A percentile compares a stretch with the other conserved stretches of the same genome.
These are phyloP conservation scores for Laodelphax striatellus DNA, from an alignment of 1,140 invertebrate genomes.

Conservation along the genomic window DNA sequence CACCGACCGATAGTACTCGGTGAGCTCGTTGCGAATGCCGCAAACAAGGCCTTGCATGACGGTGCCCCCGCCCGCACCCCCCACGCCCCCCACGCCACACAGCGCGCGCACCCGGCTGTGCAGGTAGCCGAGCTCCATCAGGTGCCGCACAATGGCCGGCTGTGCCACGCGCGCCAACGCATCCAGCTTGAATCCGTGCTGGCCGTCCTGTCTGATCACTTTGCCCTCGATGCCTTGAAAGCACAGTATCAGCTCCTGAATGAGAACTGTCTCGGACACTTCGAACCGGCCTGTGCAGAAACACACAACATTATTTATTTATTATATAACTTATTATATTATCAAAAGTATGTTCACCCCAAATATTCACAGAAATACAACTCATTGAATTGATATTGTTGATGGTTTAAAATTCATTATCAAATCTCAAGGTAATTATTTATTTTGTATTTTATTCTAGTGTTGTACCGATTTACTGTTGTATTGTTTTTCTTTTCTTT, in stretches of 20 bases:
- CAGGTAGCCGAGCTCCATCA: conserved; percentile 78
- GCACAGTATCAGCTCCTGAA: conserved; percentile 67
- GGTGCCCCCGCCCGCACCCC: conserved; percentile 54
- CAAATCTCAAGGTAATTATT: too few relatives aligned
- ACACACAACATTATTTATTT: too few relatives aligned
- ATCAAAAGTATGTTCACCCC: too few relatives aligned
- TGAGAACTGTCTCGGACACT: conserved; percentile 38
- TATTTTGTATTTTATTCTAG: too few relatives aligned
- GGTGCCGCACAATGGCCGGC: conserved; percentile 31
- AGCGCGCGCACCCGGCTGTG: conserved; percentile 64
- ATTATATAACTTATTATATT: too few relatives aligned
- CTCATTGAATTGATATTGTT: too few relatives aligned
- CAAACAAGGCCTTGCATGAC: conserved; percentile 78
- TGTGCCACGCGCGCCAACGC: conserved; percentile 23
- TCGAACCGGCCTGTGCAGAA: conserved; percentile 11
- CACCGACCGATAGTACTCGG: conserved; percentile 76
- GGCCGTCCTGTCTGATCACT: conserved; percentile 52
- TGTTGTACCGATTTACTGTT: too few relatives aligned
- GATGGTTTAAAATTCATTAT: too few relatives aligned
- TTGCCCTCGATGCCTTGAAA: conserved; percentile 74
- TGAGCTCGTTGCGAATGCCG: conserved; percentile 72
- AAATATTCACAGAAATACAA: too few relatives aligned
- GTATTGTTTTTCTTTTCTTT: too few relatives aligned
- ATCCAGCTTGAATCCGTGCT: conserved; percentile 55
- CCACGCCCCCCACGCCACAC: conserved; percentile 42